Conservation (phyloP, 2,113 vertebrate genomes). For the Promerops cafer region DNA sequence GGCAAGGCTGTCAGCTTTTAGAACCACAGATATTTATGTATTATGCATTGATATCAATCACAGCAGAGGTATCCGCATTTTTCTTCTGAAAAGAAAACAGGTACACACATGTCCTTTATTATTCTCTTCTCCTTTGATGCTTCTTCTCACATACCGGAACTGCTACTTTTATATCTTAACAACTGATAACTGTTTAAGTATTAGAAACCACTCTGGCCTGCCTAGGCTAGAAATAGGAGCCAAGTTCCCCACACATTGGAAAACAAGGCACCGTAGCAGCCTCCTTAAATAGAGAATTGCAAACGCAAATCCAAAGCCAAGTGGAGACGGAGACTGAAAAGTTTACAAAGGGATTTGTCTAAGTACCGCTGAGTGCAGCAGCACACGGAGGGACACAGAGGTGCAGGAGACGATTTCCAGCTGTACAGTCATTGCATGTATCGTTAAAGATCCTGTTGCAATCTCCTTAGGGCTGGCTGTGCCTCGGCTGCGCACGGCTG, state of each 20-base stretch:
- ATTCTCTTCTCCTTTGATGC: not conserved
- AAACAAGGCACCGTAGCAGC: not conserved
- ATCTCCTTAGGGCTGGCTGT: not conserved
- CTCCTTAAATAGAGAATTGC: not conserved
- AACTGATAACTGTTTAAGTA: not conserved
- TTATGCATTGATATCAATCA: not conserved
- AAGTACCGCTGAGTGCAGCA: not conserved
- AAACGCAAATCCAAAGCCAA: not conserved
- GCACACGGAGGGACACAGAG: rapidly evolving
- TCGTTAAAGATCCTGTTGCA: not conserved
- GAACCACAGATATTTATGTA: not conserved
- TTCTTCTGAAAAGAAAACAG: not conserved
- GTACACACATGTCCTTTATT: not conserved
- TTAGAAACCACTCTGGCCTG: not conserved
- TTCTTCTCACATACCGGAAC: not conserved
- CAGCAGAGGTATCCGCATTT: not conserved
- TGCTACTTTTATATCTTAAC: not conserved
- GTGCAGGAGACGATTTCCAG: not conserved
- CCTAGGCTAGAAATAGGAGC: not conserved
- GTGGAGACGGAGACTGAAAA: not conserved
- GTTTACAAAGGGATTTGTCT: not conserved
- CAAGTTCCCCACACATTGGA: not conserved
- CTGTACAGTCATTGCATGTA: rapidly evolving
- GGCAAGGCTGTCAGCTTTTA: not conserved
- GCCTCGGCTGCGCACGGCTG: not conserved